A percentile compares a stretch with the other conserved stretches of the same genome.
These are phyloP conservation scores for Rhynchotus rufescens DNA, from an alignment of 2,797 vertebrate species.

Conservation along the genomic window DNA sequence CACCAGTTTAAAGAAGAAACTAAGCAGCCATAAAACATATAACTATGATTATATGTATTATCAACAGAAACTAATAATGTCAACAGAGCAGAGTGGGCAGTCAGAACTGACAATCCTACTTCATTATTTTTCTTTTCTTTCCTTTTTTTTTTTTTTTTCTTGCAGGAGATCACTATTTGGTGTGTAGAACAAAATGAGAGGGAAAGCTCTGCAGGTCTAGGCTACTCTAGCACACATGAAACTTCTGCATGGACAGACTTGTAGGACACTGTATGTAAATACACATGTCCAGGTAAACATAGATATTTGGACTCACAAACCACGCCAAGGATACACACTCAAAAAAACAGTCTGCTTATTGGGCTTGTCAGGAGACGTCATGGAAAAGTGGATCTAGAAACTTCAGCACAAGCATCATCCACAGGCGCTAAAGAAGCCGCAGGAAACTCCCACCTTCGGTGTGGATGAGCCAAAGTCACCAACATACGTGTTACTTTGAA, in stretches of 20 bases:
- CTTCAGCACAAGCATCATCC: neutral
- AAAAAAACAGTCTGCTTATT: neutral
- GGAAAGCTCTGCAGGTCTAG: neutral
- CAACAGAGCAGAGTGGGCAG: neutral
- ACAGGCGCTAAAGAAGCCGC: neutral
- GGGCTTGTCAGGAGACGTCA: neutral
- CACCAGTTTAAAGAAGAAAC: neutral
- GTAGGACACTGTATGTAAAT: neutral
- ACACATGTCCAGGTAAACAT: neutral
- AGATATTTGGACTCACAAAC: neutral
- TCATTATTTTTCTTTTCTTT: neutral
- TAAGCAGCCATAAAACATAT: neutral
- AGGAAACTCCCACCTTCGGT: neutral
- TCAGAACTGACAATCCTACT: neutral
- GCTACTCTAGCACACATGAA: neutral
- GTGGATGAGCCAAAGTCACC: neutral
- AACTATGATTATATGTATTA: neutral
- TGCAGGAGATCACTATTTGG: neutral
- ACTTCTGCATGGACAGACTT: neutral
- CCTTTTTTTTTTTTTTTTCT: neutral
- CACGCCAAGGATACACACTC: neutral
- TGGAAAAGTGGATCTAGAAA: neutral
- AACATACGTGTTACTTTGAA: neutral
- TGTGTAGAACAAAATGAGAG: neutral
- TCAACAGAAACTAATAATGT: neutral